Evolutionary conservation across 2,888 invertebrate genomes (phyloP).

Genomic region (Nomada goodeniana): DNA sequence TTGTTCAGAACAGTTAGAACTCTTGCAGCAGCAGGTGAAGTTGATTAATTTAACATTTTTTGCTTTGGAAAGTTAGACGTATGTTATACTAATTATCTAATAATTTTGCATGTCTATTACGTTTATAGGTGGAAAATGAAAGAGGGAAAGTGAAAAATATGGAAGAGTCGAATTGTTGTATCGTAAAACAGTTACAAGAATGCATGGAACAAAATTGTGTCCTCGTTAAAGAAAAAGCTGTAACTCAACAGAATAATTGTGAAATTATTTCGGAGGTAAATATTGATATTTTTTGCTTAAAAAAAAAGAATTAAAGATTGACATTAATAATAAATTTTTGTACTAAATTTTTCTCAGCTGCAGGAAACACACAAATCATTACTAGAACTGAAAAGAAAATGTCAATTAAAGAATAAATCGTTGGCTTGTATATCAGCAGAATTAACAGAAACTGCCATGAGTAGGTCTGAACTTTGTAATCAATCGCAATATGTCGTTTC

Average conservation of each 20-base stretch:
- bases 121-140: conserved; percentile 50
- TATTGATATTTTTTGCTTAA: not conserved
- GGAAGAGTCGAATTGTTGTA: conserved; percentile 70
- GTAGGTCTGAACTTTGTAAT: conserved; percentile 76
- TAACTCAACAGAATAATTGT: conserved; percentile 73
- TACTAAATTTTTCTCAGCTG: conserved; percentile 63
- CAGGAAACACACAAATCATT: conserved; percentile 76
- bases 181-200: conserved; percentile 73
- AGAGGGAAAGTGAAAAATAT: conserved; percentile 66
- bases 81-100: conserved; percentile 1
- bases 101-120: not conserved
- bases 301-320: too few species aligned
- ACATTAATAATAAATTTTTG: not conserved
- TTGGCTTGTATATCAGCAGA: conserved; percentile 76
- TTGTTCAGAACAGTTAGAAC: conserved; percentile 65
- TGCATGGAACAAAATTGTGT: conserved; percentile 73
- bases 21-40: conserved; percentile 63
- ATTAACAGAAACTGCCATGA: conserved; percentile 74
- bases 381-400: conserved; percentile 75
- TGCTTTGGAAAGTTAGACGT: too few species aligned
- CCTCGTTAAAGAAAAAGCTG: conserved; percentile 73
- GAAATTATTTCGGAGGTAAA: conserved; percentile 75
- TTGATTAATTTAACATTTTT: conserved; percentile 35
- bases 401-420: conserved; percentile 75
- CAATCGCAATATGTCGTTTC: conserved; percentile 77